Conservation (phyloP, 37 sponge, comb jelly and placozoan genomes). For the Ephydatia muelleri region DNA sequence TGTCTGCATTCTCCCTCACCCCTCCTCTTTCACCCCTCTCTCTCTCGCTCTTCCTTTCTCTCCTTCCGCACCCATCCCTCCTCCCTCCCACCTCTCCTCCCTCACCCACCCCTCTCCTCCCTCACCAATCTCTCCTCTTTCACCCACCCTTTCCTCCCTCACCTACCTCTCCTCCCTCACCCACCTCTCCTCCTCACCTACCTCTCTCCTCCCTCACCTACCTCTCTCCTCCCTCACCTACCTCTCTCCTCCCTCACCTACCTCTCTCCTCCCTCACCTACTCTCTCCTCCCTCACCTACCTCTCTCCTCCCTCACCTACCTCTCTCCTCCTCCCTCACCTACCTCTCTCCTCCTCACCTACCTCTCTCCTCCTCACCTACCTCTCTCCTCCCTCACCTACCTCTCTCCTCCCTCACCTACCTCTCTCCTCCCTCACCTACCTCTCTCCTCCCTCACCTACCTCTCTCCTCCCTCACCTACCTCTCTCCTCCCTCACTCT, state of each 20-base stretch:
- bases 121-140: neutral
- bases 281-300: neutral
- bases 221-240: too few relatives aligned
- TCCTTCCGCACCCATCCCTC: neutral
- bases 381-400: neutral
- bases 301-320: neutral
- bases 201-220: neutral
- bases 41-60: neutral
- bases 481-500: too few relatives aligned
- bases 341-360: neutral
- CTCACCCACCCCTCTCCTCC: neutral
- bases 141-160: too few relatives aligned
- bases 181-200: neutral
- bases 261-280: neutral
- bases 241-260: neutral
- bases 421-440: neutral
- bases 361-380: too few relatives aligned
- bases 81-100: neutral
- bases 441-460: neutral
- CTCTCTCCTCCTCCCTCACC: neutral
- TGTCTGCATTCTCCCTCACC: too few relatives aligned
- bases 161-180: neutral
- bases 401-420: neutral
- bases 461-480: neutral
- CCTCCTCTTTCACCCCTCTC: too few relatives aligned